phyloP scores from a whole-genome alignment of 2,113 vertebrate genomes.

The Myxocyprinus asiaticus region DNA sequence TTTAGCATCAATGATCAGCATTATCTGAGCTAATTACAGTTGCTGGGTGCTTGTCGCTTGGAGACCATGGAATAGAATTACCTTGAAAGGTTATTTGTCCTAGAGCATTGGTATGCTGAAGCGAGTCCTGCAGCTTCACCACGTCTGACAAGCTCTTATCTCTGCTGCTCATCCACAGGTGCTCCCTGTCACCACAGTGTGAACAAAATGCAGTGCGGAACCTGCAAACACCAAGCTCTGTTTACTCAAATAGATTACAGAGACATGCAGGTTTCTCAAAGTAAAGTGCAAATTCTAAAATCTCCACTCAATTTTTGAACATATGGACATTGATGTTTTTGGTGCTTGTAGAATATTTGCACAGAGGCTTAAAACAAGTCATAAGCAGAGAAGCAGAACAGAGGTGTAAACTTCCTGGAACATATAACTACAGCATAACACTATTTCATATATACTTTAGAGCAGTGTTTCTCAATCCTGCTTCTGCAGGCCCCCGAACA shows the following conservation, averaged over 20 bases:
- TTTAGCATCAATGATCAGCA: slow-evolving; percentile 60
- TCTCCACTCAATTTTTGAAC: slow-evolving; percentile 3
- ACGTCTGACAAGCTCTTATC: slow-evolving; percentile 69
- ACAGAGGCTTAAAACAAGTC: background rate
- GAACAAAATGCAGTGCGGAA: slow-evolving; percentile 63
- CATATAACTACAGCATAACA: too few species aligned
- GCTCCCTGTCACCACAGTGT: slow-evolving; percentile 62
- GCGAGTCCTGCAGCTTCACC: slow-evolving; percentile 33
- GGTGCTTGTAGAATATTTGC: background rate
- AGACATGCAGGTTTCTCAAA: slow-evolving; percentile 45
- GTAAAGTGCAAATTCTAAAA: slow-evolving; percentile 43
- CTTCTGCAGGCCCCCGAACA: too few species aligned
- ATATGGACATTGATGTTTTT: slow-evolving; percentile 3
- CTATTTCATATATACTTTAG: too few species aligned
- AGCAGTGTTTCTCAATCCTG: too few species aligned
- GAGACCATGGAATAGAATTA: slow-evolving; percentile 58
- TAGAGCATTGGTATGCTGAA: slow-evolving; percentile 60
- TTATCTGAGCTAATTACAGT: slow-evolving; percentile 63
- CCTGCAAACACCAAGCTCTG: slow-evolving; percentile 50
- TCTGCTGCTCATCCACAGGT: slow-evolving; percentile 66
- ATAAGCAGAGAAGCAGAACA: background rate
- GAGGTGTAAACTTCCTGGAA: background rate
- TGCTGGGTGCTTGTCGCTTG: slow-evolving; percentile 39
- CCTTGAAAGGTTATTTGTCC: slow-evolving; percentile 58
- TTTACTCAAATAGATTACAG: slow-evolving; percentile 63